These are phyloP conservation scores for Drosophila neocordata DNA, from an alignment of 1,140 invertebrate species.

Conservation along the genomic window DNA sequence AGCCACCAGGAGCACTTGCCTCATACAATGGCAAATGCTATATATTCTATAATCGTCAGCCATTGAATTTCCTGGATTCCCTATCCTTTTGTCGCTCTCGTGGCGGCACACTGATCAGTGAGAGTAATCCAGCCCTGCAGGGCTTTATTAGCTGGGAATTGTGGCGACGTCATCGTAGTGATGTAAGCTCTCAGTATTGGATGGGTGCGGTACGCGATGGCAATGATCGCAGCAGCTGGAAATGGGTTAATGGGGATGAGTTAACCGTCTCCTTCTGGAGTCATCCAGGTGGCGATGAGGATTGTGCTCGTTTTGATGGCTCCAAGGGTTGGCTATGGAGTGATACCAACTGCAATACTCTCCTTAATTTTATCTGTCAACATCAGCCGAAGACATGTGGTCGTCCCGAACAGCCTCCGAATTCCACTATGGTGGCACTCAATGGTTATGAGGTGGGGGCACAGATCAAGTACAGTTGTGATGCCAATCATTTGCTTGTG, in stretches of 20 bases:
- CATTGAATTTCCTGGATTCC: conserved; percentile 91
- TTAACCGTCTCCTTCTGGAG: conserved; percentile 97
- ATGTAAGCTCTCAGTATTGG: conserved; percentile 96
- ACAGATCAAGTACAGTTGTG: conserved; percentile 93
- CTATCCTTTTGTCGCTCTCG: conserved; percentile 91
- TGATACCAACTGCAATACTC: conserved; percentile 93
- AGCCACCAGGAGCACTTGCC: conserved; percentile 94
- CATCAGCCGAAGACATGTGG: conserved; percentile 96
- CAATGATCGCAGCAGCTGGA: conserved; percentile 92
- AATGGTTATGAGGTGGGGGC: conserved; percentile 92
- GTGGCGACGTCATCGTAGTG: conserved; percentile 94
- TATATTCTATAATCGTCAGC: conserved; percentile 96
- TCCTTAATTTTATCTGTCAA: conserved; percentile 96
- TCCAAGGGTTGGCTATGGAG: conserved; percentile 97
- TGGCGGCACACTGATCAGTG: conserved; percentile 93
- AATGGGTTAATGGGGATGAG: conserved; percentile 94
- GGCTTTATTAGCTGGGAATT: conserved; percentile 97
- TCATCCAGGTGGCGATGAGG: conserved; percentile 90
- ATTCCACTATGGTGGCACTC: conserved; percentile 91
- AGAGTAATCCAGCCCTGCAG: conserved; percentile 96
- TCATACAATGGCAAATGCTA: conserved; percentile 98
- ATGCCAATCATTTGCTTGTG: conserved; percentile 92
- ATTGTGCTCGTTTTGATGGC: conserved; percentile 95
- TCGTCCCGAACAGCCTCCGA: conserved; percentile 94
- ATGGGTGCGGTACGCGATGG: conserved; percentile 94